phyloP scores from a whole-genome alignment of 2,797 vertebrate genomes.

The Dromococcyx pavoninus region DNA sequence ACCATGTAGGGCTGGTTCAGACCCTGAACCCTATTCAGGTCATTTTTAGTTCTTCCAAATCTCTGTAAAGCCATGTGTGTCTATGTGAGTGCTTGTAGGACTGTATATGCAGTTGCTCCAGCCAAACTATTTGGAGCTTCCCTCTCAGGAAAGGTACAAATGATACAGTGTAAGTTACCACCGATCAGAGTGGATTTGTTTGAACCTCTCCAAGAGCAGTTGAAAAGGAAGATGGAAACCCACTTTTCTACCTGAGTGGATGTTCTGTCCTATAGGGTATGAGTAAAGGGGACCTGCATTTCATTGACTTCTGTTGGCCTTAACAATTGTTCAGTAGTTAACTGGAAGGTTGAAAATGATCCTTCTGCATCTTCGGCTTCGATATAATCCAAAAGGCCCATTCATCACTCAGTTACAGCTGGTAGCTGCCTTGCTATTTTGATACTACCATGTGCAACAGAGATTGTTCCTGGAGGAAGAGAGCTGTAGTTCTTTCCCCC shows the following conservation, averaged over 20 bases:
- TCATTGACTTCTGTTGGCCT: background rate
- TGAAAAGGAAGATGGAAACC: background rate
- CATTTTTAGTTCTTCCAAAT: background rate
- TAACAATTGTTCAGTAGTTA: background rate
- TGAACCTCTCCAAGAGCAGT: background rate
- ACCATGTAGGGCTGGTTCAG: background rate
- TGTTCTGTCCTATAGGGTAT: background rate
- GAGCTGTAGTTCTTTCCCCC: background rate
- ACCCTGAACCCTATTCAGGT: background rate
- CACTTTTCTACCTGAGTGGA: background rate
- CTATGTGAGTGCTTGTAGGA: background rate
- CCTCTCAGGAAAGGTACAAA: background rate
- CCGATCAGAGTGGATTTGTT: background rate
- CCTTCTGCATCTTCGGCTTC: slow-evolving; percentile 43
- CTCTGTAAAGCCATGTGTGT: background rate
- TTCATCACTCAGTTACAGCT: slow-evolving; percentile 84
- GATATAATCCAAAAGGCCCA: slow-evolving; percentile 71
- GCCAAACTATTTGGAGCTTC: background rate
- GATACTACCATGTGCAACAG: slow-evolving; percentile 69
- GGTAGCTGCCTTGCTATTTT: slow-evolving; percentile 80
- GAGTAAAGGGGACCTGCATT: background rate
- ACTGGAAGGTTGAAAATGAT: slow-evolving; percentile 24
- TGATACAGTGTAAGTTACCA: rapidly evolving
- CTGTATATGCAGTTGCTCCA: background rate
- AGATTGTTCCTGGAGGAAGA: slow-evolving; percentile 73